phyloP scores from a whole-genome alignment of 2,888 invertebrate genomes.

The Chaitophorus viminalis region DNA sequence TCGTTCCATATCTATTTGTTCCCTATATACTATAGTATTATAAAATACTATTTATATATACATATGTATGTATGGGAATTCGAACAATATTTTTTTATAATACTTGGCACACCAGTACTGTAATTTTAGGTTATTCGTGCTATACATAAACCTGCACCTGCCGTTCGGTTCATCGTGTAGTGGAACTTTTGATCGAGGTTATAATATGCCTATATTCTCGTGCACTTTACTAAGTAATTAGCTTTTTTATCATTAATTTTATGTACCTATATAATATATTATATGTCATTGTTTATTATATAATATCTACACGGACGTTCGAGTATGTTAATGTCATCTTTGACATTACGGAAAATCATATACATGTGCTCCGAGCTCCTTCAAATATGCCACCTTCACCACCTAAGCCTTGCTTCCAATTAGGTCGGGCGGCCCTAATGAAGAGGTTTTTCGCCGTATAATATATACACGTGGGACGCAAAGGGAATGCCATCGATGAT shows the following conservation, averaged over 20 bases:
- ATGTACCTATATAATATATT: too few relatives aligned
- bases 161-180: neutral
- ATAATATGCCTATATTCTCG: too few relatives aligned
- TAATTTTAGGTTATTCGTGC: neutral
- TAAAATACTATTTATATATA: neutral
- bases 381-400: neutral
- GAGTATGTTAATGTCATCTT: neutral
- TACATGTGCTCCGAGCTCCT: neutral
- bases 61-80: neutral
- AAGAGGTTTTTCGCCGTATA: conserved; percentile 33
- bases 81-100: neutral
- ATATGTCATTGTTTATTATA: neutral
- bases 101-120: neutral
- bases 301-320: neutral
- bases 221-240: neutral
- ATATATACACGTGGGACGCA: conserved; percentile 50
- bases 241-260: conserved; percentile 3
- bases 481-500: conserved; percentile 39
- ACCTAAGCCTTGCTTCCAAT: neutral
- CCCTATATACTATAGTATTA: neutral
- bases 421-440: conserved; percentile 11
- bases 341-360: conserved; percentile 24
- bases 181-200: neutral
- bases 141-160: neutral
- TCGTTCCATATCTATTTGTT: neutral